phyloP scores from a whole-genome alignment of 2,797 vertebrate species.

The Sitta carolinensis region DNA sequence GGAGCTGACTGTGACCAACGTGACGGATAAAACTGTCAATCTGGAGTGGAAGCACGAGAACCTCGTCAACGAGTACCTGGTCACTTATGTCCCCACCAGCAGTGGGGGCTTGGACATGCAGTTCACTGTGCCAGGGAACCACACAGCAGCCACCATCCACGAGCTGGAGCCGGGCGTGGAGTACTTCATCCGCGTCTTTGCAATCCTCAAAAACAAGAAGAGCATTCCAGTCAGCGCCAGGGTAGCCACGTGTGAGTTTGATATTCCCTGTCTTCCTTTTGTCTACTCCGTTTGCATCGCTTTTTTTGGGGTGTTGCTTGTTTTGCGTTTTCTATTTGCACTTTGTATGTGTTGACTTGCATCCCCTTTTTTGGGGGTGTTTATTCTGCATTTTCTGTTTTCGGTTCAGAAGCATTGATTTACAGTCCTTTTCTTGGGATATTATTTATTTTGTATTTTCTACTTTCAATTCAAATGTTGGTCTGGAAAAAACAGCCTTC shows the following conservation, averaged over 20 bases:
- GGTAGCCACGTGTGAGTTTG: constrained; percentile 90
- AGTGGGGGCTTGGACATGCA: constrained; percentile 89
- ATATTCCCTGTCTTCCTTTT: background rate
- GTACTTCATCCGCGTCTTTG: constrained; percentile 95
- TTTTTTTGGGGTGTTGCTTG: background rate
- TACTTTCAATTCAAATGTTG: background rate
- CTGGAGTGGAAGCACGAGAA: constrained; percentile 95
- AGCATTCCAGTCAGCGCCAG: constrained; percentile 94
- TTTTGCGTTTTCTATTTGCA: background rate
- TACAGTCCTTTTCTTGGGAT: no score
- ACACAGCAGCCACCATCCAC: constrained; percentile 83
- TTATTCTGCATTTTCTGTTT: background rate
- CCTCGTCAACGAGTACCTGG: constrained; percentile 87
- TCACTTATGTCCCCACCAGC: constrained; percentile 89
- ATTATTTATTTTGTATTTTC: background rate
- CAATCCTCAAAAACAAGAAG: constrained; percentile 91
- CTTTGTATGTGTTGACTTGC: background rate
- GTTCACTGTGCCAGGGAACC: constrained; percentile 88
- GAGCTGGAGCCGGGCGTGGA: constrained; percentile 95
- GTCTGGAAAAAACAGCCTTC: background rate
- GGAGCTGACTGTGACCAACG: constrained; percentile 86
- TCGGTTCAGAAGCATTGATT: background rate
- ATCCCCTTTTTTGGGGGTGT: background rate
- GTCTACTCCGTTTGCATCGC: rapidly evolving
- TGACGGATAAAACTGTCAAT: constrained; percentile 91